These are phyloP conservation scores for Drosophila subobscura DNA, from an alignment of 1,140 invertebrate genomes.

Conservation along the genomic window DNA sequence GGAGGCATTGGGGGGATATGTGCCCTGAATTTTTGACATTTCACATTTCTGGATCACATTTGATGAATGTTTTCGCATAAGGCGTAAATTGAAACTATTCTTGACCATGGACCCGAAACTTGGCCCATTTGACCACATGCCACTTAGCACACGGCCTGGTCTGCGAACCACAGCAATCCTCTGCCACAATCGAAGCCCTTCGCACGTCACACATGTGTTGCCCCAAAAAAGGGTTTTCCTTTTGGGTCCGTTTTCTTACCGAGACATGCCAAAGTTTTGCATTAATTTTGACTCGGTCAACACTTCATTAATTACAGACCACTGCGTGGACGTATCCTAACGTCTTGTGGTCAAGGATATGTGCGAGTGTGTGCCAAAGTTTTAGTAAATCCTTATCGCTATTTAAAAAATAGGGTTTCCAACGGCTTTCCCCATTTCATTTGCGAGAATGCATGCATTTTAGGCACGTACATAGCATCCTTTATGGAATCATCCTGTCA, in stretches of 20 bases:
- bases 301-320: conserved; percentile 76
- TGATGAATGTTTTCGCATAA: conserved; percentile 79
- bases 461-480: conserved; percentile 65
- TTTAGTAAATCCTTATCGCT: conserved; percentile 67
- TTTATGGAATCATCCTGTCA: conserved; percentile 40
- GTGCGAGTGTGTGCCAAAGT: conserved; percentile 48
- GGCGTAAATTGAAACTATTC: conserved; percentile 80
- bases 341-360: conserved; percentile 64
- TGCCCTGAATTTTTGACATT: conserved; percentile 69
- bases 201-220: conserved; percentile 47
- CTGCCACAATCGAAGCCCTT: not conserved
- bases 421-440: conserved; percentile 21
- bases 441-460: conserved; percentile 25
- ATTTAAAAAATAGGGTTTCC: conserved; percentile 37
- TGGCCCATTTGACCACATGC: conserved; percentile 69
- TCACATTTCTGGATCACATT: conserved; percentile 58
- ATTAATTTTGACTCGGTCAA: conserved; percentile 79
- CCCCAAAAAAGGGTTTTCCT: conserved; percentile 21
- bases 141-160: conserved; percentile 71
- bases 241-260: conserved; percentile 62
- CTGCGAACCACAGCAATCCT: not conserved
- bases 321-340: conserved; percentile 42
- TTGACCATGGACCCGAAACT: conserved; percentile 56
- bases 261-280: conserved; percentile 48
- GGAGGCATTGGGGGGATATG: conserved; percentile 7